Evolutionary conservation across 2,113 vertebrate species (phyloP), one percentile per base, ranked within the genome.

Genomic region (Thamnophis sirtalis): DNA sequence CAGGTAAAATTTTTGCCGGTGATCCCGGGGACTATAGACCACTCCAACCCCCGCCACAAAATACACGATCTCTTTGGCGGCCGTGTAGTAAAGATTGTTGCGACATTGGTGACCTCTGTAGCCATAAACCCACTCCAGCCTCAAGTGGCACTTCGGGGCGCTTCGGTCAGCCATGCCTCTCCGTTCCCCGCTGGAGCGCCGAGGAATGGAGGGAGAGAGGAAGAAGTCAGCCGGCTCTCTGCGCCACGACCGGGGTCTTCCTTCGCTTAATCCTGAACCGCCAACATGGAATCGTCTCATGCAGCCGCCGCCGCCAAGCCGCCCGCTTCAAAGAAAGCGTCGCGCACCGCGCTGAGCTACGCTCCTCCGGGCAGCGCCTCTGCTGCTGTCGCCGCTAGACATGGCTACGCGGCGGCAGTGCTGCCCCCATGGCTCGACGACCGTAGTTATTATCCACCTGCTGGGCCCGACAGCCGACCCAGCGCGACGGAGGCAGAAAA

Each of bases 81-180:
- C 99, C 19, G 99, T 99, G 98, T 99, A 99, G 98, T 99, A 99
- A 96, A 99, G 98, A 98, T 99, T 99, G 99, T 99, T 99, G 98
- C 99, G 99, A 98, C 99, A 99, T 98, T 99, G 99, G 94, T 99
- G 99, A 95, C 99, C 99, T 94, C 99, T 98, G 98, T 99, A 99
- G 95, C 99, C 99, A 96, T 99, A 99, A 94, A 99, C 99, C 99
- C 99, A 99, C 97, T 99, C 99, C 95, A 99, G 98, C 97, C 99
- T 98, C 97, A 99, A 98, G 98, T 99, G 99, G 98, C 99, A 99
- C 97, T 97, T 98, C 92, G 99, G 99, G 97, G 99, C 98, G 96
- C 98, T 99, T 95, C 98, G 98, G 98, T 99, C 99, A 98, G 99
- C 98, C 99, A 99, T 99, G 96, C 96, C 98, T 38, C 33, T 80